These are phyloP conservation scores for Drosophila insularis DNA, from an alignment of 1,140 invertebrate genomes.

Conservation along the genomic window DNA sequence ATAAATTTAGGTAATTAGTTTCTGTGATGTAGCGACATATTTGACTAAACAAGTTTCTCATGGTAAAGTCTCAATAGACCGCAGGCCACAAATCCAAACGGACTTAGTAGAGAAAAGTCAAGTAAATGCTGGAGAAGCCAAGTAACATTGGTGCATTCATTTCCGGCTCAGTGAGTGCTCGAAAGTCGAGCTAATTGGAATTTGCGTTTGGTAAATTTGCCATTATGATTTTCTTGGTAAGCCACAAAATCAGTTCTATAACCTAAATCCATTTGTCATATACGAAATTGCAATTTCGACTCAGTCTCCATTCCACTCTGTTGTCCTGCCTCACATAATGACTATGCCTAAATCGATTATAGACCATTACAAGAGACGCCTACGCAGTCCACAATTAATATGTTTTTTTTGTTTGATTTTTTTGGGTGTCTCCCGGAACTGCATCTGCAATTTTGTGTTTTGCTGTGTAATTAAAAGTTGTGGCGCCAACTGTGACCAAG, in stretches of 20 bases:
- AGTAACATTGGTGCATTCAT: background rate
- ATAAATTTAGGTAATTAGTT: too few relatives aligned
- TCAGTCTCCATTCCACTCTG: background rate
- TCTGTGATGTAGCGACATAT: too few relatives aligned
- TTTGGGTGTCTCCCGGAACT: constrained; percentile 32
- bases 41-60: too few relatives aligned
- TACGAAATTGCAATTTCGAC: constrained; percentile 58
- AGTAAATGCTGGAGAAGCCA: background rate
- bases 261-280: constrained; percentile 60
- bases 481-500: constrained; percentile 73
- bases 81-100: background rate
- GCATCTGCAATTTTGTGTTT: constrained; percentile 67
- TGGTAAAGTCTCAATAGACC: too few relatives aligned
- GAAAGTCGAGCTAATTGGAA: constrained; percentile 8
- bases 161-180: background rate
- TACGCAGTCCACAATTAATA: constrained; percentile 68
- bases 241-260: constrained; percentile 11
- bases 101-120: background rate
- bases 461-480: constrained; percentile 76
- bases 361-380: constrained; percentile 68
- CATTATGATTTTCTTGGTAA: constrained; percentile 6
- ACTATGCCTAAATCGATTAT: constrained; percentile 73
- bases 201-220: constrained; percentile 1
- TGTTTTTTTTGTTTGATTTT: constrained; percentile 28
- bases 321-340: constrained; percentile 44